These are phyloP conservation scores for Thryonomys swinderianus DNA, from an alignment of 2,113 vertebrate species.

Conservation along the genomic window DNA sequence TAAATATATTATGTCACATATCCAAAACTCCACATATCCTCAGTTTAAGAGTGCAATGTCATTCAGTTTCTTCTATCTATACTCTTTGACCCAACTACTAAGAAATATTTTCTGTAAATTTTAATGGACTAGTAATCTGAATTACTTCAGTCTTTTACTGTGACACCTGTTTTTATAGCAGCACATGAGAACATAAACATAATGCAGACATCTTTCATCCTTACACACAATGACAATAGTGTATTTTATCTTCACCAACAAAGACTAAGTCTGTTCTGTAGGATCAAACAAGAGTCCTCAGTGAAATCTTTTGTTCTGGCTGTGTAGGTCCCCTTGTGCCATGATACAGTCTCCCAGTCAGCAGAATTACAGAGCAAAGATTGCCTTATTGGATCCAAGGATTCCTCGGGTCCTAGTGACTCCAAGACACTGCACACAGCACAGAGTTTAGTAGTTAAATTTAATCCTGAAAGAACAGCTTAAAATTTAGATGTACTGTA, in stretches of 20 bases:
- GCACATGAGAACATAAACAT: not conserved
- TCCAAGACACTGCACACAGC: not conserved
- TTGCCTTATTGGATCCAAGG: not conserved
- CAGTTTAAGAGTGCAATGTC: not conserved
- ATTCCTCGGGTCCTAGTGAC: not conserved
- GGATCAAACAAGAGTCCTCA: conserved; percentile 19
- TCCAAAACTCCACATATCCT: not conserved
- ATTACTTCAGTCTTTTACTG: not conserved
- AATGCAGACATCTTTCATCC: not conserved
- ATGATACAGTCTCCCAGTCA: not conserved
- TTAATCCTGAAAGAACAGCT: not conserved
- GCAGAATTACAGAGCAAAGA: not conserved
- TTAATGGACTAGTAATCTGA: not conserved
- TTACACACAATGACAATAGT: not conserved
- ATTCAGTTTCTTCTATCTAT: not conserved
- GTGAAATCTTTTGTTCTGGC: not conserved
- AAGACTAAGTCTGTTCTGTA: not conserved
- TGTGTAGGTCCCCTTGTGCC: not conserved
- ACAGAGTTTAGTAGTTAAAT: not conserved
- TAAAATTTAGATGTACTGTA: not conserved
- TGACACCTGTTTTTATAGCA: conserved; percentile 32
- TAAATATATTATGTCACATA: not conserved
- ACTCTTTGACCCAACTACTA: not conserved
- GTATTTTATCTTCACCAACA: conserved; percentile 35
- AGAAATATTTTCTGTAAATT: not conserved